These are phyloP conservation scores for Oxygymnocypris stewartii DNA, from an alignment of 2,113 vertebrate species.

Conservation along the genomic window DNA sequence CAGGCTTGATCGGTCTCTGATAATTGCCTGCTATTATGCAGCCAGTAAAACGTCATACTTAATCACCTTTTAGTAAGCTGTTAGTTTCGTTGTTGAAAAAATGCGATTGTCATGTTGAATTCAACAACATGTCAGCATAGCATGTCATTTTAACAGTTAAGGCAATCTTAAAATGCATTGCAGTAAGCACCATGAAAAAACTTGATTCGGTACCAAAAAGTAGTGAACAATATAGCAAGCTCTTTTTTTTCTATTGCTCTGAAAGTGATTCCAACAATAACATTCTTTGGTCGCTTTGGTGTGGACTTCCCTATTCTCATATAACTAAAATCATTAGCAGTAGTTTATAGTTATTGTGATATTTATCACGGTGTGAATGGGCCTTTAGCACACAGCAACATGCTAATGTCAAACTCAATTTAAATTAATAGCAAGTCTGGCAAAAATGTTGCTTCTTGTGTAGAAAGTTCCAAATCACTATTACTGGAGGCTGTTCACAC, in stretches of 20 bases:
- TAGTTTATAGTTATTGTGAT: neutral
- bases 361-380: too few species aligned
- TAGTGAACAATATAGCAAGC: neutral
- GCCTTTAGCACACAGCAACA: neutral
- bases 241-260: neutral
- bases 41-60: neutral
- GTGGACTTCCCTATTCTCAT: neutral
- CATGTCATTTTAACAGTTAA: neutral
- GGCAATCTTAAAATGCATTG: neutral
- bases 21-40: neutral
- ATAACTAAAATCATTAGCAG: neutral
- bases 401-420: neutral
- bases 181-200: neutral
- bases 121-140: neutral
- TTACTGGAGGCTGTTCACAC: neutral
- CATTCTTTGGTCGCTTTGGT: neutral
- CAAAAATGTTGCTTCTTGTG: neutral
- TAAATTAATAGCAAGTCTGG: neutral
- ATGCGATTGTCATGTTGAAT: neutral
- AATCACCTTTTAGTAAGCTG: neutral
- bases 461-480: neutral
- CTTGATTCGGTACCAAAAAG: neutral
- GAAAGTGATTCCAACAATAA: neutral
- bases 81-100: neutral
- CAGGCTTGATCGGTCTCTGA: constrained; percentile 42